phyloP scores from a whole-genome alignment of 2,888 invertebrate genomes.

The Anarsia innoxiella region DNA sequence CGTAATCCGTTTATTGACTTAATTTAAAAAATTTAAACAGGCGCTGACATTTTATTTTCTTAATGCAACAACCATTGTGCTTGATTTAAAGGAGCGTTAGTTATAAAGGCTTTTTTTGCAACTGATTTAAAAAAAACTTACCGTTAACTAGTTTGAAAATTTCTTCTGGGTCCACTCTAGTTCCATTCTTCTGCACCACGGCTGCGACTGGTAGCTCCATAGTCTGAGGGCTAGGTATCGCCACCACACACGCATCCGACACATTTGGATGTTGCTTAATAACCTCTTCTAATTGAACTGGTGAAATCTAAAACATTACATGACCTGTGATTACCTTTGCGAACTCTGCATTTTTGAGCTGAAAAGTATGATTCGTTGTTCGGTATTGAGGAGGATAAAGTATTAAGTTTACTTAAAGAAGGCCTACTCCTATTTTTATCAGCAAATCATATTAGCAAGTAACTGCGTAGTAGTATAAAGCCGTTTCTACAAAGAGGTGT shows the following conservation, averaged over 20 bases:
- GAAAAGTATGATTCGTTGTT: no score
- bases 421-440: neutral
- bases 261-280: conserved; percentile 18
- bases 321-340: neutral
- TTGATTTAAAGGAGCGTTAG: no score
- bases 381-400: no score
- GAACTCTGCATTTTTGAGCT: no score
- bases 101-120: neutral
- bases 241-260: conserved; percentile 18
- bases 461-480: neutral
- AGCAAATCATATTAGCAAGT: neutral
- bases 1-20: no score
- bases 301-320: conserved; percentile 11
- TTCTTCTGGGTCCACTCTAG: conserved; percentile 12
- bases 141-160: conserved; percentile 18
- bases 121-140: conserved; percentile 5
- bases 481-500: neutral
- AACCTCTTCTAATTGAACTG: conserved; percentile 18
- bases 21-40: no score
- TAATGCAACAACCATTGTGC: no score
- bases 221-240: conserved; percentile 13
- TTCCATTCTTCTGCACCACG: conserved; percentile 13
- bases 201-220: conserved; percentile 18
- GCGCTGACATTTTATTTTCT: no score
- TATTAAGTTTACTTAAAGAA: neutral